phyloP scores from a whole-genome alignment of 2,113 vertebrate species.

The Origma solitaria region DNA sequence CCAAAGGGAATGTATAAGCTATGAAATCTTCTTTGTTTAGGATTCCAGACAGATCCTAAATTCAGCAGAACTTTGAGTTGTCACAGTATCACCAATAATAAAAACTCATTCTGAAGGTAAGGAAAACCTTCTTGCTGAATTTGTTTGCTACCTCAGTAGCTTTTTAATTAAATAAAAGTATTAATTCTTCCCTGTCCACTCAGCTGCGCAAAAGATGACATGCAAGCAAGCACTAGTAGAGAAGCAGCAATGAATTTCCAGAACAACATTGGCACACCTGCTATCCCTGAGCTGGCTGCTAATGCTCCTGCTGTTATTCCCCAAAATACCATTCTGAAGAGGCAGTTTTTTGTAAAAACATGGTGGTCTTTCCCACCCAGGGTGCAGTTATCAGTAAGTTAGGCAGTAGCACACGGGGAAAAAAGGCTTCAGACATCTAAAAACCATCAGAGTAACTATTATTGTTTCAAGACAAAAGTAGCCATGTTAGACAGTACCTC shows the following conservation, averaged over 20 bases:
- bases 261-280: background rate
- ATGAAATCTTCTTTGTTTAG: background rate
- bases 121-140: background rate
- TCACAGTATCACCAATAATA: background rate
- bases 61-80: background rate
- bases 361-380: background rate
- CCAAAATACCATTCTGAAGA: background rate
- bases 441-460: background rate
- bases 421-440: background rate
- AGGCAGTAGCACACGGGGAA: background rate
- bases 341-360: background rate
- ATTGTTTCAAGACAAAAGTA: slow-evolving; percentile 22
- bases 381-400: background rate
- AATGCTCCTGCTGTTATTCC: background rate
- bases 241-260: background rate
- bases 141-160: background rate
- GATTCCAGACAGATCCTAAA: background rate
- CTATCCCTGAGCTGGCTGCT: background rate
- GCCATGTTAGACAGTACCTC: background rate
- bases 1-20: background rate
- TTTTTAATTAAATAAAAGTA: slow-evolving; percentile 36
- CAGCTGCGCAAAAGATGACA: background rate
- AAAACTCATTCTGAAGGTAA: background rate
- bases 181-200: background rate
- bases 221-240: background rate